These are phyloP conservation scores for Orthonychiurus folsomi DNA, from an alignment of 2,888 invertebrate species.

Conservation along the genomic window DNA sequence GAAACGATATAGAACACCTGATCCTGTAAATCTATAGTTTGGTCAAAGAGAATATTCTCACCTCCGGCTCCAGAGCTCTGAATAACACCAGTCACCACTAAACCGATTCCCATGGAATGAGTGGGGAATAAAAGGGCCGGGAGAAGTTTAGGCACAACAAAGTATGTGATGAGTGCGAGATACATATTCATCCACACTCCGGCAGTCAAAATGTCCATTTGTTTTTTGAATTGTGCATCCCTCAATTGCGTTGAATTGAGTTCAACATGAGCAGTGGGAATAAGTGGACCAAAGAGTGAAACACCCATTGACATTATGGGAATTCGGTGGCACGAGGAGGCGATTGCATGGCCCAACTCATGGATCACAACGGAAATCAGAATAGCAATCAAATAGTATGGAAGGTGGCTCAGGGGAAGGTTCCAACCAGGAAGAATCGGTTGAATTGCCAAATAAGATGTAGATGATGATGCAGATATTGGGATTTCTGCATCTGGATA, in stretches of 20 bases:
- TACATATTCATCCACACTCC: conserved; percentile 40
- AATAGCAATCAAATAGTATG: conserved; percentile 38
- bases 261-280: conserved; percentile 38
- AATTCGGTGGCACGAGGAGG: conserved; percentile 38
- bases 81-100: conserved; percentile 35
- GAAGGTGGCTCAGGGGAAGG: conserved; percentile 36
- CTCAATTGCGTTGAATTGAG: conserved; percentile 35
- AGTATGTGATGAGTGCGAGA: conserved; percentile 35
- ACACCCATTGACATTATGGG: conserved; percentile 37
- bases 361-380: conserved; percentile 39
- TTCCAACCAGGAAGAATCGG: conserved; percentile 40
- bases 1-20: background rate
- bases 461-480: conserved; percentile 21
- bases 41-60: conserved; percentile 12
- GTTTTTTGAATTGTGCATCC: conserved; percentile 34
- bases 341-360: conserved; percentile 38
- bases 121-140: conserved; percentile 37
- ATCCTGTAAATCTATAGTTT: background rate
- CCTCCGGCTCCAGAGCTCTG: conserved; percentile 38
- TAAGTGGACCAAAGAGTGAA: conserved; percentile 36
- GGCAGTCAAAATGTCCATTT: conserved; percentile 39
- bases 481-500: conserved; percentile 36
- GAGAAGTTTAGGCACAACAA: conserved; percentile 35
- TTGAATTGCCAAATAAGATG: conserved; percentile 35
- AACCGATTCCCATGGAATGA: conserved; percentile 34